Evolutionary conservation across 2,797 vertebrate species (phyloP).

Genomic region (Cygnus olor): DNA sequence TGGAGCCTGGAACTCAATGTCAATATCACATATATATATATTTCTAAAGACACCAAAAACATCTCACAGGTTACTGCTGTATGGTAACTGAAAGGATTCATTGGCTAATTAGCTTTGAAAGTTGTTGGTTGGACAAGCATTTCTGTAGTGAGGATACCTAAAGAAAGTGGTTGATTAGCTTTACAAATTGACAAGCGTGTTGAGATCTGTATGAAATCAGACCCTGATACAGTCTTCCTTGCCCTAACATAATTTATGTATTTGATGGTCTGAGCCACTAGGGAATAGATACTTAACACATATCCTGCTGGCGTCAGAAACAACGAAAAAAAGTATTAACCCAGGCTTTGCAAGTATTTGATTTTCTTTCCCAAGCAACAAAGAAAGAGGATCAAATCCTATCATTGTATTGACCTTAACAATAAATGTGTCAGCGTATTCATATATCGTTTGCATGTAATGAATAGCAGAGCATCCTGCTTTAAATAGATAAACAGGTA

Average conservation of each 20-base stretch:
- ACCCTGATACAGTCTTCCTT: constrained; percentile 40
- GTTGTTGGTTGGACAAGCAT: constrained; percentile 39
- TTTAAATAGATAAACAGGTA: constrained; percentile 68
- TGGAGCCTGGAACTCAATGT: background rate
- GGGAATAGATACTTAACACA: constrained; percentile 41
- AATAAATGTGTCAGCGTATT: constrained; percentile 63
- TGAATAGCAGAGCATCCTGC: constrained; percentile 57
- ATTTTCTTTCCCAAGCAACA: constrained; percentile 33
- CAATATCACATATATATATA: background rate
- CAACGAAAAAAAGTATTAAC: constrained; percentile 15
- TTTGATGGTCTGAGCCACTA: constrained; percentile 18
- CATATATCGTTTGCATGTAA: constrained; percentile 16
- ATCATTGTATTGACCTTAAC: constrained; percentile 67
- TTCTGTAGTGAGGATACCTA: background rate
- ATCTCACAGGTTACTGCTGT: background rate
- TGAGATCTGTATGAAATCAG: constrained; percentile 41
- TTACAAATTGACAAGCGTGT: constrained; percentile 64
- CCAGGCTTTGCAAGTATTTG: background rate
- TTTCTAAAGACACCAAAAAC: constrained; percentile 23
- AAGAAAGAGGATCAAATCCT: constrained; percentile 39
- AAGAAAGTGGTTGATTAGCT: constrained; percentile 53
- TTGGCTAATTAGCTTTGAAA: constrained; percentile 39
- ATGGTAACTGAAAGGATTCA: constrained; percentile 6
- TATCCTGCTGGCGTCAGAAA: constrained; percentile 11
- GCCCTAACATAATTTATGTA: constrained; percentile 26